Conservation (phyloP, 2,888 invertebrate genomes). For the Pogonocherus hispidulus region DNA sequence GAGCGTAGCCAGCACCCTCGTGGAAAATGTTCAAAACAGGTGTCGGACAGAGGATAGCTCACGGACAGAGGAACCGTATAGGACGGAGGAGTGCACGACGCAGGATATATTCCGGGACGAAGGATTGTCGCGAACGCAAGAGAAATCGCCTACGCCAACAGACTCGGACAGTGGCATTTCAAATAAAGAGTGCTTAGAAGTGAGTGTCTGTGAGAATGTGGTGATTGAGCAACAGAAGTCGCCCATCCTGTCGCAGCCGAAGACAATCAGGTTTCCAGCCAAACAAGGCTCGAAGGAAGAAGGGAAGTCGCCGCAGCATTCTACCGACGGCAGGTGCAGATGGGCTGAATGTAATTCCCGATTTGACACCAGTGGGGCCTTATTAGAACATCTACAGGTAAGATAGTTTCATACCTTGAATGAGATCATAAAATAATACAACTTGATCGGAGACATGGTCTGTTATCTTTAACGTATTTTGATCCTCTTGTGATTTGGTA, state of each 20-base stretch:
- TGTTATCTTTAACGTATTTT: too few species aligned
- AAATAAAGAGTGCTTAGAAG: conserved; percentile 57
- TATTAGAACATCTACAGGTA: conserved; percentile 91
- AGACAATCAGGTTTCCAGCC: conserved; percentile 85
- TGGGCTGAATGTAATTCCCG: conserved; percentile 87
- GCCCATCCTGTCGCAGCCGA: conserved; percentile 85
- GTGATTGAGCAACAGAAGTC: conserved; percentile 72
- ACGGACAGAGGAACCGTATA: conserved; percentile 49
- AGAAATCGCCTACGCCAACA: conserved; percentile 56
- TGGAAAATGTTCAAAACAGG: conserved; percentile 48
- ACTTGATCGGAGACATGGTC: too few species aligned
- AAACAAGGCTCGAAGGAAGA: conserved; percentile 66
- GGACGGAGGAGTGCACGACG: conserved; percentile 51
- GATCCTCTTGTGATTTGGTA: too few species aligned
- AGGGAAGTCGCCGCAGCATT: conserved; percentile 61
- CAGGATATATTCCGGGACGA: conserved; percentile 46
- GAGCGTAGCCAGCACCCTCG: conserved; percentile 43
- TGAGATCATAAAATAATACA: too few species aligned
- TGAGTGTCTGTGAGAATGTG: conserved; percentile 59
- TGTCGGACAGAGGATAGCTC: conserved; percentile 45
- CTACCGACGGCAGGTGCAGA: conserved; percentile 73
- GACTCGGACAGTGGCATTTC: conserved; percentile 66
- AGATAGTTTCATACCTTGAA: conserved; percentile 44
- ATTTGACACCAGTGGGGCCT: conserved; percentile 84
- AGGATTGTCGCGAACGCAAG: conserved; percentile 34